These are phyloP conservation scores for Carlito syrichta DNA, from an alignment of 2,113 vertebrate genomes.

Conservation along the genomic window DNA sequence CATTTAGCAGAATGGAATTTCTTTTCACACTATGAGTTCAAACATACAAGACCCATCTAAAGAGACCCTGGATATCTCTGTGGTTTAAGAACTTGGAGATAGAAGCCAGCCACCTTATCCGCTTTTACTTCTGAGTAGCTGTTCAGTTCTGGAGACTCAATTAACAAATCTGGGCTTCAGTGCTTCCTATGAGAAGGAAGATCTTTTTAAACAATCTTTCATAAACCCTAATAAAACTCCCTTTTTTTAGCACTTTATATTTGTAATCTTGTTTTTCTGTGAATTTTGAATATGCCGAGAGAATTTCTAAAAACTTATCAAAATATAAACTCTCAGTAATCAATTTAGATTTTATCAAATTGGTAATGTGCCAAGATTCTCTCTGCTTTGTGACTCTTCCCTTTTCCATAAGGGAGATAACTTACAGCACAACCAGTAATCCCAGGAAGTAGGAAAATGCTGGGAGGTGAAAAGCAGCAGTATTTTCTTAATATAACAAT, in stretches of 20 bases:
- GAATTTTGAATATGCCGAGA: neutral
- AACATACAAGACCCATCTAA: neutral
- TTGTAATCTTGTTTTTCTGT: neutral
- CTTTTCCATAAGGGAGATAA: neutral
- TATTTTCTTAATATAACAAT: neutral
- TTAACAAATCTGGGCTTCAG: neutral
- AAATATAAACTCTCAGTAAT: slow-evolving; percentile 1
- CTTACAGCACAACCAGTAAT: neutral
- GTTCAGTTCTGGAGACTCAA: neutral
- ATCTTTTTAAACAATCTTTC: neutral
- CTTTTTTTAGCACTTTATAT: neutral
- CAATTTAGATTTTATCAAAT: neutral
- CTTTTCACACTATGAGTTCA: slow-evolving; percentile 9
- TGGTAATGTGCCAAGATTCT: neutral
- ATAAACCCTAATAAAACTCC: neutral
- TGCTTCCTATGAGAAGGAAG: neutral
- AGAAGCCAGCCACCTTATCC: neutral
- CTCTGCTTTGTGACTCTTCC: neutral
- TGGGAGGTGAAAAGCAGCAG: neutral
- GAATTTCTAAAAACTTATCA: neutral
- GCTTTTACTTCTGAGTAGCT: neutral
- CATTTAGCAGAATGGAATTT: slow-evolving; percentile 2
- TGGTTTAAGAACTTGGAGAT: neutral
- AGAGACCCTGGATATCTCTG: neutral
- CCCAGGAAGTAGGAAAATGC: neutral